A percentile compares a stretch with the other conserved stretches of the same genome.
These are phyloP conservation scores for Microplitis mediator DNA, from an alignment of 1,140 invertebrate genomes.

Conservation along the genomic window DNA sequence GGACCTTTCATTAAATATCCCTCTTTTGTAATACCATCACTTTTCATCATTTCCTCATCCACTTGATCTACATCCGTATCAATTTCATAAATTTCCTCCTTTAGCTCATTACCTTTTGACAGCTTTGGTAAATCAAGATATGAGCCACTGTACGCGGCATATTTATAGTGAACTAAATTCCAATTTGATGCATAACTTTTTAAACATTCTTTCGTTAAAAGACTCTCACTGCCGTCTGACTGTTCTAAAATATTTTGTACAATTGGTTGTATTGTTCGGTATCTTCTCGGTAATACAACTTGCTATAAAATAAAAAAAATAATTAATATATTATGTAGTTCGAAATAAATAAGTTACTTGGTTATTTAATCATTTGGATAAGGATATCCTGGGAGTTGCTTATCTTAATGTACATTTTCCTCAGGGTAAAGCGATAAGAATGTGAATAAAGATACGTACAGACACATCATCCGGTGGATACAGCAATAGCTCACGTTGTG, in stretches of 20 bases:
- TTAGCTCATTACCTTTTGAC: conserved; percentile 68
- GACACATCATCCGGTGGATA: conserved; percentile 92
- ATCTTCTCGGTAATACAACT: conserved; percentile 77
- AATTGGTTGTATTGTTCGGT: conserved; percentile 77
- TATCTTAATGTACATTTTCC: conserved; percentile 15
- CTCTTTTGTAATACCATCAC: conserved; percentile 82
- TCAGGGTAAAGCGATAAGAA: neutral
- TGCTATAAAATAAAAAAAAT: conserved; percentile 63
- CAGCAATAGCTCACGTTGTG: conserved; percentile 84
- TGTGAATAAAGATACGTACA: conserved; percentile 66
- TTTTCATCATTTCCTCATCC: conserved; percentile 70
- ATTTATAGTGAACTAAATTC: conserved; percentile 88
- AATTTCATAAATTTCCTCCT: conserved; percentile 85
- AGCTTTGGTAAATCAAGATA: conserved; percentile 83
- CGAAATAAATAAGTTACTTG: neutral
- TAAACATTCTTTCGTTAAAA: conserved; percentile 85
- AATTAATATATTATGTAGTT: conserved; percentile 15
- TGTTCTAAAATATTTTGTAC: conserved; percentile 59
- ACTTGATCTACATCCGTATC: conserved; percentile 84
- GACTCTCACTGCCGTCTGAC: conserved; percentile 62
- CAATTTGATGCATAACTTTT: conserved; percentile 85
- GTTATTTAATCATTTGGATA: neutral
- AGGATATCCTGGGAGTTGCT: neutral
- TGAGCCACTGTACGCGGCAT: conserved; percentile 80
- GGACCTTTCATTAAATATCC: conserved; percentile 90